Evolutionary conservation across 2,888 invertebrate genomes (phyloP).

Genomic region (Pachymerium ferrugineum): DNA sequence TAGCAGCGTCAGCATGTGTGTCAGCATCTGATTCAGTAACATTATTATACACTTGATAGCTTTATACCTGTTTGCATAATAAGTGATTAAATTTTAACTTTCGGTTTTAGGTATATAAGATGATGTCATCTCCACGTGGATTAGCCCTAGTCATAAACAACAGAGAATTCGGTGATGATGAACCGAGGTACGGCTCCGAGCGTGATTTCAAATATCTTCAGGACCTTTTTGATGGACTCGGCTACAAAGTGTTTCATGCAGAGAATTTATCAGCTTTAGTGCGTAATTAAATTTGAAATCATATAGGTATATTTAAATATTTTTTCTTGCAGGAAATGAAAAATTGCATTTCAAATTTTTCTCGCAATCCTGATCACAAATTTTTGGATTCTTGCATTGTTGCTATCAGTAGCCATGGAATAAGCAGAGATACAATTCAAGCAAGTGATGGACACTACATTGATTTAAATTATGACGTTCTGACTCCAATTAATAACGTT

Average conservation of each 20-base stretch:
- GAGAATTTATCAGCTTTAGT: slow-evolving; percentile 34
- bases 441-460: slow-evolving; percentile 53
- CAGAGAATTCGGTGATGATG: not conserved
- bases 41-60: too few relatives aligned
- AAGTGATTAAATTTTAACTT: not conserved
- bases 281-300: not conserved
- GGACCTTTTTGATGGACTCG: slow-evolving; percentile 33
- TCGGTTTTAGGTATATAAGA: not conserved
- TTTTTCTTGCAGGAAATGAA: slow-evolving; percentile 17
- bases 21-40: not conserved
- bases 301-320: not conserved
- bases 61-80: not conserved
- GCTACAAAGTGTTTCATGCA: slow-evolving; percentile 34
- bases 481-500: slow-evolving; percentile 57
- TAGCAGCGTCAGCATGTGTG: not conserved
- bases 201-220: slow-evolving; percentile 32
- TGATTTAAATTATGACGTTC: slow-evolving; percentile 53
- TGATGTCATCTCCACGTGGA: not conserved
- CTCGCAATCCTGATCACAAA: slow-evolving; percentile 1
- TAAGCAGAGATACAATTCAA: slow-evolving; percentile 43
- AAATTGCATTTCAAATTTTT: slow-evolving; percentile 33
- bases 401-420: slow-evolving; percentile 37
- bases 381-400: slow-evolving; percentile 37
- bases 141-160: not conserved
- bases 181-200: slow-evolving; percentile 32